Evolutionary conservation across 2,888 invertebrate genomes (phyloP).

Genomic region (Apeira syringaria): DNA sequence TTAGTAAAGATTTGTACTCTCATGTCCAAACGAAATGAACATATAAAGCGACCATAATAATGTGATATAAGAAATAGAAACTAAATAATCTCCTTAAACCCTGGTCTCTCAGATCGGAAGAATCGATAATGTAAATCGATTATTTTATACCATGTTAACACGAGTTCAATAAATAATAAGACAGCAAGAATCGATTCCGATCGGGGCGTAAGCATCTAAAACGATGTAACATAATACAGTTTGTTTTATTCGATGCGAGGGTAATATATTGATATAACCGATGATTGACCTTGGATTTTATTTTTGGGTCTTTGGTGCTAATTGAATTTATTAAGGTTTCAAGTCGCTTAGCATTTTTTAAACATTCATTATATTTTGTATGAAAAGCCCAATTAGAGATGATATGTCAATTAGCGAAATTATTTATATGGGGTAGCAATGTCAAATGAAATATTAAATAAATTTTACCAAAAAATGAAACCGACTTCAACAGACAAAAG

Average conservation of each 20-base stretch:
- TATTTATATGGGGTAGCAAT: too few relatives aligned
- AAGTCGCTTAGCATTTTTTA: constrained; percentile 1
- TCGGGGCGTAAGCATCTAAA: constrained; percentile 19
- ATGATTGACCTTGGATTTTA: constrained; percentile 25
- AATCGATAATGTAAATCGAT: constrained; percentile 26
- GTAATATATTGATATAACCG: constrained; percentile 32
- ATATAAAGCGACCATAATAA: too few relatives aligned
- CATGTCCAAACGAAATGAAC: too few relatives aligned
- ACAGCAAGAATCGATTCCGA: constrained; percentile 25
- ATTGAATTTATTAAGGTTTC: constrained; percentile 9
- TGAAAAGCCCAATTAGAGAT: too few relatives aligned
- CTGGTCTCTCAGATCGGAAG: constrained; percentile 18
- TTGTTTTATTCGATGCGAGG: constrained; percentile 19
- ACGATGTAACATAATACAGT: constrained; percentile 22
- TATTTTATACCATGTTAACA: constrained; percentile 33
- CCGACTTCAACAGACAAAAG: too few relatives aligned
- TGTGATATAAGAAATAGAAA: constrained; percentile 8
- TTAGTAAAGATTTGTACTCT: too few relatives aligned
- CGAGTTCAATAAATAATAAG: constrained; percentile 29
- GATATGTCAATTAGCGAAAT: too few relatives aligned
- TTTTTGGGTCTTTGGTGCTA: constrained; percentile 3
- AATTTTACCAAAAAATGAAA: too few relatives aligned
- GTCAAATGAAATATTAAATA: too few relatives aligned
- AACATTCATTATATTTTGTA: too few relatives aligned
- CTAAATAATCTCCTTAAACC: constrained; percentile 8